These are phyloP conservation scores for Champsocephalus esox DNA, from an alignment of 2,797 vertebrate species.

Conservation along the genomic window DNA sequence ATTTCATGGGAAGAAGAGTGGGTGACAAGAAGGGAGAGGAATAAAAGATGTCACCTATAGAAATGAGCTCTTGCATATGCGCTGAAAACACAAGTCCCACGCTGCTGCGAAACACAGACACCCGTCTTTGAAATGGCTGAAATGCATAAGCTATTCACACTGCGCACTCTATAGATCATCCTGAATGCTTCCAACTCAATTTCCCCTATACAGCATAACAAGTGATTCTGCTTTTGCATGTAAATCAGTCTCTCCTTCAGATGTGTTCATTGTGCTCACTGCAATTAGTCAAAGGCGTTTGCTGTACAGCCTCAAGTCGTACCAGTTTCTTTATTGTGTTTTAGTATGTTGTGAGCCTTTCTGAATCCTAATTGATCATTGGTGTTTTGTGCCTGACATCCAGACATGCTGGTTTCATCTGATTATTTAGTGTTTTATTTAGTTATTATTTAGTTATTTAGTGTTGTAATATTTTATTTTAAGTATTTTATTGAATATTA, in stretches of 20 bases:
- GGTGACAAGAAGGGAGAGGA: background rate
- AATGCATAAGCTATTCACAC: constrained; percentile 22
- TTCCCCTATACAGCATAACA: constrained; percentile 17
- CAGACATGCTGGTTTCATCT: constrained; percentile 1
- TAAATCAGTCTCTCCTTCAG: constrained; percentile 40
- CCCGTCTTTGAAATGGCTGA: constrained; percentile 3
- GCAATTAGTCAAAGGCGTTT: constrained; percentile 45
- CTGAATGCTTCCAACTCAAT: constrained; percentile 35
- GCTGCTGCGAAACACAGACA: constrained; percentile 17
- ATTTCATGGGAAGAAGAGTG: constrained; percentile 19
- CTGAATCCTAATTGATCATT: constrained; percentile 46
- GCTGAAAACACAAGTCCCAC: constrained; percentile 17
- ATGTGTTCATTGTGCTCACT: constrained; percentile 29
- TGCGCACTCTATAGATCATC: constrained; percentile 15
- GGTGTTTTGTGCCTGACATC: constrained; percentile 24
- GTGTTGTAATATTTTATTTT: constrained; percentile 1
- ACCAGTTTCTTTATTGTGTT: constrained; percentile 38
- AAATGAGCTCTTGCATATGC: constrained; percentile 26
- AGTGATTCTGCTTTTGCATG: constrained; percentile 40
- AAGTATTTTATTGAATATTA: background rate
- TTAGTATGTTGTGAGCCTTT: constrained; percentile 13
- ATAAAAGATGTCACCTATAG: constrained; percentile 14
- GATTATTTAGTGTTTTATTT: background rate
- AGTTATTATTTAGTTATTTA: too few relatives aligned
- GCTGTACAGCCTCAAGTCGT: constrained; percentile 39